Evolutionary conservation across 2,797 vertebrate genomes (phyloP).

Genomic region (Alosa sapidissima): DNA sequence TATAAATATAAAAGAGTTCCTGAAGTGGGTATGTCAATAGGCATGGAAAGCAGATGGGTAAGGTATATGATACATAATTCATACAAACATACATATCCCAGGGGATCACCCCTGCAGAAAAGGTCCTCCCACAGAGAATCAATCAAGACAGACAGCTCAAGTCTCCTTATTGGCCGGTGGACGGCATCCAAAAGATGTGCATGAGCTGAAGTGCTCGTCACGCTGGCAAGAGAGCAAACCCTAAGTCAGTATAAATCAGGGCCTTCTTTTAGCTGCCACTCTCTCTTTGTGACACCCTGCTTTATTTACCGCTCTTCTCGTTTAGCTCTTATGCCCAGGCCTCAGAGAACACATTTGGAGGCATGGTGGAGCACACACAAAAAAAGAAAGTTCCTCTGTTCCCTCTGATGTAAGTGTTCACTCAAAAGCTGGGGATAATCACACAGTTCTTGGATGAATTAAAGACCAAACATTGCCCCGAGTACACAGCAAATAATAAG

Average conservation of each 20-base stretch:
- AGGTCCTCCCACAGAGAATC: neutral
- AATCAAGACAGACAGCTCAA: neutral
- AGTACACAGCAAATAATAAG: neutral
- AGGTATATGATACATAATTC: slow-evolving; percentile 8
- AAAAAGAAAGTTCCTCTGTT: neutral
- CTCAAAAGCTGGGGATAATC: neutral
- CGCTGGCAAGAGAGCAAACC: neutral
- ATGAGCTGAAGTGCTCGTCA: neutral
- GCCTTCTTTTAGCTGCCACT: neutral
- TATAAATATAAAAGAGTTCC: neutral
- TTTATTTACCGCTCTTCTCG: neutral
- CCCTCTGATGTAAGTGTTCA: neutral
- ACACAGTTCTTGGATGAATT: neutral
- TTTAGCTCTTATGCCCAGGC: neutral
- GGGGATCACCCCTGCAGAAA: neutral
- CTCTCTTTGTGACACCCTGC: neutral
- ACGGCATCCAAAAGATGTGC: neutral
- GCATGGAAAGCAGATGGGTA: neutral
- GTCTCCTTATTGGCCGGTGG: neutral
- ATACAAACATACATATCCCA: neutral
- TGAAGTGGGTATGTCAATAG: neutral
- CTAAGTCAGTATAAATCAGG: neutral
- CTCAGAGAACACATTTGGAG: neutral
- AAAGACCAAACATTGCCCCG: neutral
- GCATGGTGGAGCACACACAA: neutral